Evolutionary conservation across 1,140 invertebrate genomes (phyloP), one percentile per base, ranked within the genome.

Genomic region (Leptinotarsa defecta): DNA sequence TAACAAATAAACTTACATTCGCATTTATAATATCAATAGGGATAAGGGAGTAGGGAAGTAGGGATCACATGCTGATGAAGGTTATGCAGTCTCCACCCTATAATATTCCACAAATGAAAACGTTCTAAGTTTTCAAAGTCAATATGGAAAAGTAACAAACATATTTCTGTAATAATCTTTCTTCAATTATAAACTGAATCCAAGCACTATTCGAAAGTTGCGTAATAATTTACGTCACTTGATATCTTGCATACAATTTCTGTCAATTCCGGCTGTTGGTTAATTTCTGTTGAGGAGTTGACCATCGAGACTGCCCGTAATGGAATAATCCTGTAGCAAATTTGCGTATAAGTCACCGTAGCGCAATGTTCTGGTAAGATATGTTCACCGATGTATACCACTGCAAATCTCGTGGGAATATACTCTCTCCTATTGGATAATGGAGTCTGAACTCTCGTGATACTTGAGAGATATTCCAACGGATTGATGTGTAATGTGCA

Each of bases 261-360:
- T 19, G 52, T 57, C 52, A 57, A 19, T 15, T 57, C 52, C 6
- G 52, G 52, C 6, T 57, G 13, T 6, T 2, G 17, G 65, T n/a
- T 68, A 68, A 68, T 68, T 68, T 68, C 65, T 68, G 65, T 68
- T 68, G 43, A 24, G 4, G 27, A 24, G 8, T 3, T n/a, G 65
- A 15, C 65, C 22, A 68, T n/a, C 4, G 65, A 27, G 65, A 27
- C 24, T 68, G 8, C 24, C 43, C 24, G 27, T 68, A 68, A 68
- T 68, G 65, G 65, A 68, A 68, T 68, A 68, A 68, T 68, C 65
- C 43, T 68, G 27, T 68, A 68, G 24, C 65, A 68, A 68, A 68
- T 68, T 68, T 15, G 65, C 65, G 65, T 43, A 17, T 68, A 68
- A 68, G 65, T 68, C 65, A 43, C 65, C 17, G 24, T 22, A 43